Base-by-base conservation (phyloP, 1,140 invertebrate species). In the Oedothorax gibbosus region DNA sequence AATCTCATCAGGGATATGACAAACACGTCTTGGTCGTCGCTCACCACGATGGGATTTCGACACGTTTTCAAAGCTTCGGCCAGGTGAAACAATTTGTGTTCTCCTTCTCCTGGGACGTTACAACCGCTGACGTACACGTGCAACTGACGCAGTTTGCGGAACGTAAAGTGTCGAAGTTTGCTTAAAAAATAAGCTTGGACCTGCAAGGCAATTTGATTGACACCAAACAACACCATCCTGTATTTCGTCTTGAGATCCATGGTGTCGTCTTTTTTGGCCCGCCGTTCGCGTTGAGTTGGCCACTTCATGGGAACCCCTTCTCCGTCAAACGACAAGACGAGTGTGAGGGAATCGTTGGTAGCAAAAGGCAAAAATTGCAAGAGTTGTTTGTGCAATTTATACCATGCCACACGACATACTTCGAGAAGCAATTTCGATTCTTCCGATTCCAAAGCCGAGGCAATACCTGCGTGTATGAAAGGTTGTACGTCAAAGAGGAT, bases 21-120 rank as follows among this genome's bases (percentile, higher is more conserved):
- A 21, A 79, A 79, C 10, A 79, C 77, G 35, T 79, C 77, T 20
- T 79, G 62, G 21, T 77, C 75, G 9, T 21, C 57, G 11, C 56
- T 62, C 0, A 77, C 75, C 6, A 77, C 49, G 2, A 77, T 8
- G 50, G 75, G 75, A 5, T 77, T 21, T 12, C 57, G 56, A 10
- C 75, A 77, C 1, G 57, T 11, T 10, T 60, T 49, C 10, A 65
- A 53, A 12, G 9, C 15, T 54, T 68, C 62, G 5, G 77, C 77
- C 0, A 79, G 14, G 0, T 79, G 77, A 79, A 79, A 79, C 4
- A 65, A 0, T 35, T 79, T 79, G 14, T 79, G 77, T 56, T 79
- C 77, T 0, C 77, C 77, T 68, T 79, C 77, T 53, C 77, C 77
- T 0, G 62, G 62, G 7, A 66, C 20, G 9, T 66, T 66, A 35